Base-by-base conservation (phyloP, 1,140 invertebrate species). In the Aphaenogaster ashmeadi region DNA sequence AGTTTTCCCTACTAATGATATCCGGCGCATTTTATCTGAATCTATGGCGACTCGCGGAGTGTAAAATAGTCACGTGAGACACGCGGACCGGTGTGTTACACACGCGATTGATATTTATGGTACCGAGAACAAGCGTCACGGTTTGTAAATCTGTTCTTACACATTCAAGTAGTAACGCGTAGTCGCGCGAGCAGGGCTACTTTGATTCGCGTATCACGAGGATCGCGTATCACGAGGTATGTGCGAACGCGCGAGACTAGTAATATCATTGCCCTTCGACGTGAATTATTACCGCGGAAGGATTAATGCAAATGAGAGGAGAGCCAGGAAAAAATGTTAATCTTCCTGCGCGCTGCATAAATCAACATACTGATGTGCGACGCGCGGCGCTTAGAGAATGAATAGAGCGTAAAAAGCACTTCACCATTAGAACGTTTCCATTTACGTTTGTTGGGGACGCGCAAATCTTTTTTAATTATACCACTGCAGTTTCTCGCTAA, bases 101-200 rank as follows among this genome's bases (percentile, higher is more conserved):
- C 86, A 83, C 77, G 71, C 83, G 85, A 90, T 89, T 87, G 71
- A n/a, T 90, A 89, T 90, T 90, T 87, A 83, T 72, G 77, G 72
- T 58, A 74, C 62, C 50, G 74, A 69, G 84, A 86, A 79, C 87
- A 86, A 79, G 44, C 66, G 71, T 60, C 71, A 69, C 38, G 71
- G 15, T 87, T 86, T 79, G 81, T 52, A 75, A 78, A 71, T 66
- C 72, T 54, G 58, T 88, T 88, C 66, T 74, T 74, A 74, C 71
- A 79, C 78, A 79, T 86, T 86, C 47, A 9, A 18, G 52, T 21
- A 50, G 21, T 54, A 9, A 11, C 52, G 36, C 18, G n/a, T n/a
- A 27, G 78, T 27, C 3, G 21, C 33, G 44, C 13, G 27, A 18
- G 18, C 62, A 21, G 6, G 33, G 13, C 1, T 21, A 11, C 33